A percentile compares a stretch with the other conserved stretches of the same genome.
Conservation (phyloP, 2,797 vertebrate genomes). For the Sebastes cheni region DNA sequence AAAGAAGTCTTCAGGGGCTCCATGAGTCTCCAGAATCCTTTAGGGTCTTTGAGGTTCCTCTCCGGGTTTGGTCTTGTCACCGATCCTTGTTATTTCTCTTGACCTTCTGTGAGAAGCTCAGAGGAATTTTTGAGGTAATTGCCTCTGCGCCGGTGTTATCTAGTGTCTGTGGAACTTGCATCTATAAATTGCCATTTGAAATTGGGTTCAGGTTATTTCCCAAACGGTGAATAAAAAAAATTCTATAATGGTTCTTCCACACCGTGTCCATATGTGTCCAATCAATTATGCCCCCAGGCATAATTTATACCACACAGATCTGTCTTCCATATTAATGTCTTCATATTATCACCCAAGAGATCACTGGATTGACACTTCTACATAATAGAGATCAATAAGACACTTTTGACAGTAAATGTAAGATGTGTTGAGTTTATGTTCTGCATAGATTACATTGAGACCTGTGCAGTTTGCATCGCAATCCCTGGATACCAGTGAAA, state of each 20-base stretch:
- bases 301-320: conserved; percentile 44
- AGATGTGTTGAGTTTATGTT: neutral
- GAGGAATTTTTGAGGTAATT: conserved; percentile 44
- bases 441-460: neutral
- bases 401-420: conserved; percentile 6
- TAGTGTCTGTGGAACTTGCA: conserved; percentile 16
- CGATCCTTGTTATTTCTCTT: conserved; percentile 44
- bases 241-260: conserved; percentile 30
- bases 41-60: conserved; percentile 36
- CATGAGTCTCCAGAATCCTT: conserved; percentile 26
- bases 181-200: conserved; percentile 46
- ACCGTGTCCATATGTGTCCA: conserved; percentile 45
- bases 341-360: conserved; percentile 33
- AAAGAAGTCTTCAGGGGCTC: conserved; percentile 13
- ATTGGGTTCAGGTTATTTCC: conserved; percentile 41
- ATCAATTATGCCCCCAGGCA: conserved; percentile 55
- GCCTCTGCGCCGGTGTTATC: conserved; percentile 35
- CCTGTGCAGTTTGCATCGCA: neutral
- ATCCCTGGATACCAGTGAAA: neutral
- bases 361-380: conserved; percentile 7
- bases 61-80: conserved; percentile 22
- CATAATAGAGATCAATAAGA: conserved; percentile 34
- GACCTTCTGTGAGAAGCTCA: conserved; percentile 31
- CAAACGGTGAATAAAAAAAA: conserved; percentile 23
- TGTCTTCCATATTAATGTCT: conserved; percentile 48